phyloP scores from a whole-genome alignment of 2,888 invertebrate genomes.

The Ophion ventricosus region DNA sequence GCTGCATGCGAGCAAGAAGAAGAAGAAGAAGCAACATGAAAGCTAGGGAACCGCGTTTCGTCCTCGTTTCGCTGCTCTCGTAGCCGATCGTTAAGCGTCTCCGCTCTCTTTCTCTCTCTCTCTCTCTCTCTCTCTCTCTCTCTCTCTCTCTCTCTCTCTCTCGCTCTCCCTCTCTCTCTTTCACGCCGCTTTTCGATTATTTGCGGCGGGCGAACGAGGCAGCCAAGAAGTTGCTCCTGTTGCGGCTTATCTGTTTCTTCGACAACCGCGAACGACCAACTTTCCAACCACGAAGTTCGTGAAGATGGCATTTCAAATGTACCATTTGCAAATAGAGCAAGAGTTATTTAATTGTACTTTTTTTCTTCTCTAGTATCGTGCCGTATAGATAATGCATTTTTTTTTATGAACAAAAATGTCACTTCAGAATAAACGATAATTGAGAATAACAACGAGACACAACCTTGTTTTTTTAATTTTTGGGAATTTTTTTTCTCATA shows the following conservation, averaged over 20 bases:
- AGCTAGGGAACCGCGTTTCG: slow-evolving; percentile 55
- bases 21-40: slow-evolving; percentile 67
- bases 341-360: background rate
- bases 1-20: slow-evolving; percentile 53
- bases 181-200: slow-evolving; percentile 54
- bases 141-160: slow-evolving; percentile 2
- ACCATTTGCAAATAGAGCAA: background rate
- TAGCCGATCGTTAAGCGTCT: slow-evolving; percentile 67
- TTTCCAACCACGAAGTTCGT: slow-evolving; percentile 16
- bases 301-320: slow-evolving; percentile 5
- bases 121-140: background rate
- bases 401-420: no score
- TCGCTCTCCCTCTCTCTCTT: background rate
- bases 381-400: no score
- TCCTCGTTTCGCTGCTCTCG: slow-evolving; percentile 67
- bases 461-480: no score
- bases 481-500: no score
- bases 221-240: slow-evolving; percentile 54
- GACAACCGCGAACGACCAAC: slow-evolving; percentile 54
- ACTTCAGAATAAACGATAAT: no score
- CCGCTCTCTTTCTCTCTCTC: slow-evolving; percentile 24
- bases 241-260: slow-evolving; percentile 47
- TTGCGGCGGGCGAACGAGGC: slow-evolving; percentile 43
- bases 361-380: no score
- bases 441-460: no score